These are phyloP conservation scores for Tokudaia muenninki DNA, from an alignment of 2,797 vertebrate species.

Conservation along the genomic window DNA sequence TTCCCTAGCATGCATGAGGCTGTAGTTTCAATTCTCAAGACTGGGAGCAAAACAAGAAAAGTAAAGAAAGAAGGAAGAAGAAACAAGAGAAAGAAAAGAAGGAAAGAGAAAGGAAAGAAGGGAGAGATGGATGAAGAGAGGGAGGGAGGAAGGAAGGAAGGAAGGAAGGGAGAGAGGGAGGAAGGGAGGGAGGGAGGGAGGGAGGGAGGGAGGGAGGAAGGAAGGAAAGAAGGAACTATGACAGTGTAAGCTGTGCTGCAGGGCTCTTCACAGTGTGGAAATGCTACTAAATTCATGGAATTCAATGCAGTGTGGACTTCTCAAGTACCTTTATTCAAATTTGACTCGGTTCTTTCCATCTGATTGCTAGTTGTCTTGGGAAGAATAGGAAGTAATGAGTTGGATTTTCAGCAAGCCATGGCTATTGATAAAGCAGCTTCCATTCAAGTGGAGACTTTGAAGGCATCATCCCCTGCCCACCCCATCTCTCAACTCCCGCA, in stretches of 20 bases:
- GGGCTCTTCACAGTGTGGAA: background rate
- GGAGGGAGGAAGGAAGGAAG: background rate
- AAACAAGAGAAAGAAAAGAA: background rate
- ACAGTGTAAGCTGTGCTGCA: background rate
- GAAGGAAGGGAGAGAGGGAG: background rate
- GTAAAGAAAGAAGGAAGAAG: background rate
- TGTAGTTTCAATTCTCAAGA: background rate
- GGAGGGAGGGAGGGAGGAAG: background rate
- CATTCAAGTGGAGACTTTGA: background rate
- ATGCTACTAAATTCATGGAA: background rate
- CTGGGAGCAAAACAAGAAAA: background rate
- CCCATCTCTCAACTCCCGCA: background rate
- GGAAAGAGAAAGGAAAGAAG: background rate
- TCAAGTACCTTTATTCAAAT: conserved; percentile 25
- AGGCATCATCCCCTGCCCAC: background rate
- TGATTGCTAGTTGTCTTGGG: background rate
- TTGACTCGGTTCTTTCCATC: background rate
- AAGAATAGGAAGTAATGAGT: background rate
- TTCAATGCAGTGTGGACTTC: conserved; percentile 21
- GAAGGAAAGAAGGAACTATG: background rate
- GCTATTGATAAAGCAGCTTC: background rate
- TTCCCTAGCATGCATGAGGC: background rate
- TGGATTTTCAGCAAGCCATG: background rate
- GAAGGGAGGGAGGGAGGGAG: too few relatives aligned
- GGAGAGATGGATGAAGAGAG: background rate